Percentiles rank a stretch among this genome's conserved stretches.
phyloP scores from a whole-genome alignment of 2,888 invertebrate species.

The Uropetala carovei region DNA sequence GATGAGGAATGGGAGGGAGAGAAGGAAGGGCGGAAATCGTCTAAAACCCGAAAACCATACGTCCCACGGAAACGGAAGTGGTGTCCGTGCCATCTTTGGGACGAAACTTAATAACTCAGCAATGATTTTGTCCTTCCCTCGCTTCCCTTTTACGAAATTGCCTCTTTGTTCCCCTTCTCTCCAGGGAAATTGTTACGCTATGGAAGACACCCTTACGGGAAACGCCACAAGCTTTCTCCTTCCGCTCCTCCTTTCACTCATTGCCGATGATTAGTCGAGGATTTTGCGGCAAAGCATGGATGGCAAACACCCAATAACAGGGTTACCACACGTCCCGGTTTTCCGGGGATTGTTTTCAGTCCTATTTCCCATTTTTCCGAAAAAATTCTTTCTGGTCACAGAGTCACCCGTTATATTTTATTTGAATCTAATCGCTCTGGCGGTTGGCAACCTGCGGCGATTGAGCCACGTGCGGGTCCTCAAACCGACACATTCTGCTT shows the following conservation, averaged over 20 bases:
- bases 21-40: slow-evolving; percentile 28
- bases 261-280: not conserved
- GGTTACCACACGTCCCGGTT: too few relatives aligned
- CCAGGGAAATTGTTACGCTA: not conserved
- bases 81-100: slow-evolving; percentile 18
- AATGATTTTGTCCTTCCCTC: not conserved
- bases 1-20: not conserved
- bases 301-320: not conserved
- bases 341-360: too few relatives aligned
- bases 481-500: too few relatives aligned
- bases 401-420: too few relatives aligned
- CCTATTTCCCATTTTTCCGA: too few relatives aligned
- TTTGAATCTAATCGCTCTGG: too few relatives aligned
- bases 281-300: not conserved
- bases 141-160: not conserved
- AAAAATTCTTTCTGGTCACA: too few relatives aligned
- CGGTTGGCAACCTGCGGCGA: too few relatives aligned
- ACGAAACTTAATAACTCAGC: slow-evolving; percentile 57
- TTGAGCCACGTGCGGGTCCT: too few relatives aligned
- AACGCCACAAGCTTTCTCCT: too few relatives aligned
- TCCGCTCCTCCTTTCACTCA: too few relatives aligned
- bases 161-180: not conserved
- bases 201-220: too few relatives aligned
- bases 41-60: slow-evolving; percentile 48
- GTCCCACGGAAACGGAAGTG: slow-evolving; percentile 47